Evolutionary conservation across 2,888 invertebrate genomes (phyloP), one percentile per base, ranked within the genome.

Genomic region (Drosophila koepferae): DNA sequence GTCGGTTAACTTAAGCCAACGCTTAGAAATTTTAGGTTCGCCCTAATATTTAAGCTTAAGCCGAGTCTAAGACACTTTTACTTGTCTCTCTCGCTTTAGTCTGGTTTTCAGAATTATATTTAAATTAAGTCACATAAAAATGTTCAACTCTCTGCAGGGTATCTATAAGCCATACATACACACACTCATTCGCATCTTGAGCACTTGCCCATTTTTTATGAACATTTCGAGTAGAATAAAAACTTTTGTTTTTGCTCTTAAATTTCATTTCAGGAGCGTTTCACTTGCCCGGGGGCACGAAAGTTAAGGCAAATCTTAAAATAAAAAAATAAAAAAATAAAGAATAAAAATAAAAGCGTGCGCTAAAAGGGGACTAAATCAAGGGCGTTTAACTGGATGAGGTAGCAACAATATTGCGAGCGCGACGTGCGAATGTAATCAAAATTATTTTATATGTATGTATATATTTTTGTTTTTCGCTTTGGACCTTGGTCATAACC

Each of bases 321-420:
- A 55, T n/a, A 38, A 28, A 38, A 53, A n/a, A 49, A 51, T n/a
- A 40, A n/a, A 34, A 54, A 28, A 38, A 20, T 3, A 4, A 28
- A n/a, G n/a, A n/a, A n/a, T n/a, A 36, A 60, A 55, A 28, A 40
- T 40, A 55, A 40, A 55, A 55, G 28, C 54, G 58, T 67, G 60
- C 44, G 40, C 48, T 41, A 56, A 7, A 38, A 56, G 51, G 23
- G 31, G 60, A 73, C 74, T 64, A 64, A 62, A 77, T 76, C 78
- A 76, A 75, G 78, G 78, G 61, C 58, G 69, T 77, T 77, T 77
- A 73, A 68, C 68, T 73, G 78, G 56, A 77, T 62, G 69, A 73
- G 61, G 63, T 48, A 61, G 41, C 56, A 58, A 62, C 44, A 71
- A 65, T 60, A 60, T 77, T 77, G 54, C 69, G 61, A 63, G 59